Evolutionary conservation across 2,113 vertebrate species (phyloP).

Genomic region (Talpa occidentalis): DNA sequence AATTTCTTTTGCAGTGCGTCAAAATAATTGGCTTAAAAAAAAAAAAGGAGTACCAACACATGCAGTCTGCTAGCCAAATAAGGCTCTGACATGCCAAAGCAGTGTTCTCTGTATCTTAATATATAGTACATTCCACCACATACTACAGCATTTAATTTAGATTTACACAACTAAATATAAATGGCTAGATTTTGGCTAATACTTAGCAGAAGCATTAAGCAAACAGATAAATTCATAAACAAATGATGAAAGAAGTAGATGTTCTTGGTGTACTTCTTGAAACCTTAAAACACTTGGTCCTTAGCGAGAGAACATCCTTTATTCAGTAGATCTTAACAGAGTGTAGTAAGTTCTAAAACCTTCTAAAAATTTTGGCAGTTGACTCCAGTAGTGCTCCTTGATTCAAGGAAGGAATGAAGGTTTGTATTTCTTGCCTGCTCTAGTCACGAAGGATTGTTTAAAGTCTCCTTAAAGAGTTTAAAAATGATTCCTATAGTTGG

Average conservation of each 20-base stretch:
- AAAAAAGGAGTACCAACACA: constrained; percentile 81
- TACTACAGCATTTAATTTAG: constrained; percentile 86
- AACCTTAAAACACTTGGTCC: constrained; percentile 87
- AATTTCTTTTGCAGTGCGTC: constrained; percentile 82
- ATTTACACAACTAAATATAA: constrained; percentile 88
- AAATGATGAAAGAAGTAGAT: constrained; percentile 80
- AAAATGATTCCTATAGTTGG: constrained; percentile 90
- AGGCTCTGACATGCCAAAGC: constrained; percentile 85
- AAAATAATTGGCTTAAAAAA: constrained; percentile 82
- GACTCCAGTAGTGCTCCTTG: constrained; percentile 95
- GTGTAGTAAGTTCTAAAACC: constrained; percentile 88
- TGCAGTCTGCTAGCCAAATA: constrained; percentile 86
- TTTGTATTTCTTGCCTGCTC: constrained; percentile 90
- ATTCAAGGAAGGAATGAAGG: constrained; percentile 97
- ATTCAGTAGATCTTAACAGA: constrained; percentile 89
- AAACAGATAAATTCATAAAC: constrained; percentile 86
- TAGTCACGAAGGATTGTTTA: constrained; percentile 89
- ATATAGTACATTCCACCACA: constrained; percentile 88
- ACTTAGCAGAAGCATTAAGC: constrained; percentile 87
- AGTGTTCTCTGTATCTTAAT: constrained; percentile 83
- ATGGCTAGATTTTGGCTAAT: constrained; percentile 85
- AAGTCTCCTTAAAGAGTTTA: constrained; percentile 85
- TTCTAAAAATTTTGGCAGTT: constrained; percentile 88
- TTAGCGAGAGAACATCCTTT: constrained; percentile 87
- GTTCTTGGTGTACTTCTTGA: constrained; percentile 88